These are phyloP conservation scores for Clangula hyemalis DNA, from an alignment of 2,797 vertebrate genomes.

Conservation along the genomic window DNA sequence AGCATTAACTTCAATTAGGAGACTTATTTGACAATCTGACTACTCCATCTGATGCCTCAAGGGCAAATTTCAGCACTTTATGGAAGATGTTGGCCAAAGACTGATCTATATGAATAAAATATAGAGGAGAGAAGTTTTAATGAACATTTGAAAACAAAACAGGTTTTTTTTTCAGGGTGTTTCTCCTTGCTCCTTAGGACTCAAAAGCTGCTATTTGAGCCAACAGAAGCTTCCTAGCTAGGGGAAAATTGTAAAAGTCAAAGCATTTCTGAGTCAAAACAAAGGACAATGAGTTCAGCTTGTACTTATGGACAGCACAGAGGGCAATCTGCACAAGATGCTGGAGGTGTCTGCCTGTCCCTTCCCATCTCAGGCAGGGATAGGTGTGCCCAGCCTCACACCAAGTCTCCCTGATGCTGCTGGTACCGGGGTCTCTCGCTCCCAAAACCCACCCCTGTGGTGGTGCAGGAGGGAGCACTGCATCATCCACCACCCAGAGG, in stretches of 20 bases:
- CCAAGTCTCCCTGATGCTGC: accelerated
- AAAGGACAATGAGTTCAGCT: neutral
- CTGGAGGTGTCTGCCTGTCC: neutral
- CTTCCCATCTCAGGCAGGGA: neutral
- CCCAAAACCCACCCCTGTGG: accelerated
- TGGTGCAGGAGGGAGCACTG: neutral
- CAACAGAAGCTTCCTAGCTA: neutral
- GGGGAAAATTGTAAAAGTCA: neutral
- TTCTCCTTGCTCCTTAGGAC: neutral
- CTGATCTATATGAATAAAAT: slow-evolving; percentile 76
- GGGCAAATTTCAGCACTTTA: slow-evolving; percentile 81
- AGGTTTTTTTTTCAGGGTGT: neutral
- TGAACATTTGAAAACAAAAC: slow-evolving; percentile 60
- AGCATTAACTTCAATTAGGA: slow-evolving; percentile 81
- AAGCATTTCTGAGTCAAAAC: neutral
- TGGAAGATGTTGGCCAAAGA: slow-evolving; percentile 70
- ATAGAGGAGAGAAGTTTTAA: slow-evolving; percentile 65
- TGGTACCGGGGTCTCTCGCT: accelerated
- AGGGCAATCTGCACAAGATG: accelerated
- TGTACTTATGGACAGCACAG: accelerated
- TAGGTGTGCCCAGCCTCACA: neutral
- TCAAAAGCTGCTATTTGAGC: neutral
- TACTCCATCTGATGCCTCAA: slow-evolving; percentile 84
- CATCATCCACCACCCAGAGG: accelerated
- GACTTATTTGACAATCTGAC: slow-evolving; percentile 81